A percentile compares a stretch with the other conserved stretches of the same genome.
phyloP scores from a whole-genome alignment of 2,888 invertebrate species.

The Opisthograptis luteolata region DNA sequence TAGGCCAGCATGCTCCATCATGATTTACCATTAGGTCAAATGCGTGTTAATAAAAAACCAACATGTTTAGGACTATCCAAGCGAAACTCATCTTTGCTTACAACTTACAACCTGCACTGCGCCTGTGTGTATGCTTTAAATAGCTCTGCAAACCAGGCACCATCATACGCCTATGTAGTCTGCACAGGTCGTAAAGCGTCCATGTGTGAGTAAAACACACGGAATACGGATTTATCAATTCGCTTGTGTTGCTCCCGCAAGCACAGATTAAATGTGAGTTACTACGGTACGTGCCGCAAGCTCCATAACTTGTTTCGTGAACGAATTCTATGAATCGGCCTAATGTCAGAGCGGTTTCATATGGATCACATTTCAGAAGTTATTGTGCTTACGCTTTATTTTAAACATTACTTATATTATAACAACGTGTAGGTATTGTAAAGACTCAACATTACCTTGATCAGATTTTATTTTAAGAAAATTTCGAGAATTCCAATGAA shows the following conservation, averaged over 20 bases:
- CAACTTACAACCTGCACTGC: slow-evolving; percentile 27
- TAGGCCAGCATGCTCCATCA: no score
- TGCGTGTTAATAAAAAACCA: no score
- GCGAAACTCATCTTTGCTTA: slow-evolving; percentile 11
- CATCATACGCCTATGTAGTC: slow-evolving; percentile 15
- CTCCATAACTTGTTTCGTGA: slow-evolving; percentile 74
- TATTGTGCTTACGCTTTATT: slow-evolving; percentile 1
- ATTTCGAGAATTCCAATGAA: no score
- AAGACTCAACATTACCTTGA: no score
- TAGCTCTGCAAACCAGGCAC: slow-evolving; percentile 16
- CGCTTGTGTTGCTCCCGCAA: slow-evolving; percentile 51
- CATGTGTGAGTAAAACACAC: slow-evolving; percentile 47
- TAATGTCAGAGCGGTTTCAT: slow-evolving; percentile 59
- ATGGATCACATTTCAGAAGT: slow-evolving; percentile 53
- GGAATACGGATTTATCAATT: slow-evolving; percentile 46
- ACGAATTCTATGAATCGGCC: slow-evolving; percentile 75
- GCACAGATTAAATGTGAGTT: no score
- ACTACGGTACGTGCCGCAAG: no score
- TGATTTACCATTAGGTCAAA: no score
- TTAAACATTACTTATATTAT: no score
- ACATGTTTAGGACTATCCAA: not conserved
- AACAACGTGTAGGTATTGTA: no score
- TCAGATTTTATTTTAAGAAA: no score
- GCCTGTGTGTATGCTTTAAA: slow-evolving; percentile 31
- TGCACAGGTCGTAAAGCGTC: slow-evolving; percentile 32